Percentiles rank a stretch among this genome's conserved stretches.
Conservation (phyloP, 2,113 vertebrate species). For the Mohoua ochrocephala region DNA sequence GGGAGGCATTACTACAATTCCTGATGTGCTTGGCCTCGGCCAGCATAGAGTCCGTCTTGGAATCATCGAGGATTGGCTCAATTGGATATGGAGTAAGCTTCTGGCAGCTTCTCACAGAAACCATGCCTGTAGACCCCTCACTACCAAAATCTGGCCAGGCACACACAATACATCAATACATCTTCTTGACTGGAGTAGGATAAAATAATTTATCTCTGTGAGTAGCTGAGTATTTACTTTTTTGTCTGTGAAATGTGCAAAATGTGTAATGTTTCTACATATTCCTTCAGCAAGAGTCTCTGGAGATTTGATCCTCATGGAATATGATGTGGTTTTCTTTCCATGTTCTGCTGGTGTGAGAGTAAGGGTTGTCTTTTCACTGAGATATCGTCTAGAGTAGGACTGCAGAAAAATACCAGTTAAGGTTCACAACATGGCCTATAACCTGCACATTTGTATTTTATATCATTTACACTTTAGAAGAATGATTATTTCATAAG, state of each 20-base stretch:
- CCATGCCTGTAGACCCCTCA: neutral
- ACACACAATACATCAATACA: neutral
- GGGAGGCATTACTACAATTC: neutral
- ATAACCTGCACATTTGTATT: neutral
- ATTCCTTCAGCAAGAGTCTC: neutral
- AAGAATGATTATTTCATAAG: neutral
- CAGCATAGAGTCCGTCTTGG: accelerated
- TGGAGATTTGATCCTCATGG: neutral
- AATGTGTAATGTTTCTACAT: neutral
- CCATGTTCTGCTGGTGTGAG: neutral
- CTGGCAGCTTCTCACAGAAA: neutral
- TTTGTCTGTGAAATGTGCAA: neutral
- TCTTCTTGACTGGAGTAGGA: neutral
- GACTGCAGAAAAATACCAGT: neutral
- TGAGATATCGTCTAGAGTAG: neutral
- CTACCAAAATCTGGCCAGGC: neutral
- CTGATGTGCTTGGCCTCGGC: neutral
- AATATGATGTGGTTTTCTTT: neutral
- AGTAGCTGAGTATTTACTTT: neutral
- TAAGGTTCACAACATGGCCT: neutral
- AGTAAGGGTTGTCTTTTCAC: neutral
- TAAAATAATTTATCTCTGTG: neutral
- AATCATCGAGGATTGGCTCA: neutral
- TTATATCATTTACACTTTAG: neutral
- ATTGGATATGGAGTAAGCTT: neutral